Base-by-base conservation (phyloP, 2,113 vertebrate genomes). In the Gobiocypris rarus region DNA sequence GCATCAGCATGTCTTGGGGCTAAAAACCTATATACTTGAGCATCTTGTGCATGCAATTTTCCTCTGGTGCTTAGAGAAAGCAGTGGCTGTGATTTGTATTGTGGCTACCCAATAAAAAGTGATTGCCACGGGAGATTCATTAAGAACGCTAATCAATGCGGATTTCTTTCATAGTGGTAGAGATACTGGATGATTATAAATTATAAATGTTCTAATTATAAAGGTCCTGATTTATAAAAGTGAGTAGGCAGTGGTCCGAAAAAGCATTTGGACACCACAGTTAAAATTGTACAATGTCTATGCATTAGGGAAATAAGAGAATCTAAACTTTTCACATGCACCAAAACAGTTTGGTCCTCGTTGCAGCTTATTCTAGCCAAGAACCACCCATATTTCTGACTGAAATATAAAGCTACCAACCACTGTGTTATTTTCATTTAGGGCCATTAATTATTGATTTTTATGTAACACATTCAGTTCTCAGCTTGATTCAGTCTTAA, bases 1-100 rank as follows among this genome's bases (percentile, higher is more conserved):
- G 84, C 84, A 85, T 85, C 84, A 85, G 84, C 34, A 74, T 85
- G 76, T 65, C 84, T 81, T 75, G 56, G 81, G 84, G 84, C 84
- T 81, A 81, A 74, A 85, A 65, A 17, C 48, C 28, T 81, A 71
- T 80, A 61, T 74, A 38, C 69, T 81, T 38, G 76, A 17, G 67
- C 41, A 73, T 84, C 61, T 70, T 34, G 28, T 80, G 75, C 34
- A 59, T 85, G 41, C 59, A 50, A n/a, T 73, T 78, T 48, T 52
- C 52, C 24, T 65, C 69, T 75, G 67, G 63, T 34, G 65, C 70
- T 52, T 70, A 14, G 48, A 81, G 22, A 70, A 70, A 54, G 19
- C 19, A 54, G 63, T 17, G 65, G 65, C 48, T 81, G 28, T 31
- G 19, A 69, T 52, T 65, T 67, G 48, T 56, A 48, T 26, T 52